Conservation (phyloP, 2,113 vertebrate genomes). For the Sturnira hondurensis region DNA sequence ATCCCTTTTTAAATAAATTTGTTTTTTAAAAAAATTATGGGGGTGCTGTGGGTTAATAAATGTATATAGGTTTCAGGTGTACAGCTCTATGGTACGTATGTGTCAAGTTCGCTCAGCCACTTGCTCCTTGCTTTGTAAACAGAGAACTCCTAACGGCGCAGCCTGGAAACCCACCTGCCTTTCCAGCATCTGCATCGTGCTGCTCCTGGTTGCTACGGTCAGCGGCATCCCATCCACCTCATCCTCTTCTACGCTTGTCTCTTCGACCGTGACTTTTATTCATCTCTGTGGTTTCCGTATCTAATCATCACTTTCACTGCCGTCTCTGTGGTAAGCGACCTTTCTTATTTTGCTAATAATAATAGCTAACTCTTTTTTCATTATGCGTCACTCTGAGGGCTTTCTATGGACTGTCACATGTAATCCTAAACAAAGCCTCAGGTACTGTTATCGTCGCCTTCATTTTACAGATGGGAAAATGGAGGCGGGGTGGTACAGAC, state of each 20-base stretch:
- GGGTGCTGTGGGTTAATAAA: too few relatives aligned
- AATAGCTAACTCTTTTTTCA: background rate
- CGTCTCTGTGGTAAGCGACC: background rate
- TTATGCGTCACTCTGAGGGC: background rate
- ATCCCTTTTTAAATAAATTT: too few relatives aligned
- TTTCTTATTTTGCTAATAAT: background rate
- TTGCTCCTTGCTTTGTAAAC: background rate
- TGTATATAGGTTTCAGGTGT: too few relatives aligned
- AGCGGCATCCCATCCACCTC: too few relatives aligned
- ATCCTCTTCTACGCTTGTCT: background rate
- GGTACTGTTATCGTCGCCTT: background rate
- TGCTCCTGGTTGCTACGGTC: fast-evolving
- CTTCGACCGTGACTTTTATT: background rate
- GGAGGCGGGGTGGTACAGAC: fast-evolving
- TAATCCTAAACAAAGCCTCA: background rate
- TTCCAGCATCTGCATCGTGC: background rate
- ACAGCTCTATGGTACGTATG: background rate
- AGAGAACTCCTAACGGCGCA: background rate
- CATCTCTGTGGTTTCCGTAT: background rate
- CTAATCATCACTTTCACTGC: too few relatives aligned
- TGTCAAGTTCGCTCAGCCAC: background rate
- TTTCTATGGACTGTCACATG: background rate
- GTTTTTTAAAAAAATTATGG: too few relatives aligned
- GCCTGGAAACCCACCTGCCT: background rate
- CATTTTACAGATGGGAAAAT: background rate